Evolutionary conservation across 2,888 invertebrate genomes (phyloP).

Genomic region (Mythimna loreyi): DNA sequence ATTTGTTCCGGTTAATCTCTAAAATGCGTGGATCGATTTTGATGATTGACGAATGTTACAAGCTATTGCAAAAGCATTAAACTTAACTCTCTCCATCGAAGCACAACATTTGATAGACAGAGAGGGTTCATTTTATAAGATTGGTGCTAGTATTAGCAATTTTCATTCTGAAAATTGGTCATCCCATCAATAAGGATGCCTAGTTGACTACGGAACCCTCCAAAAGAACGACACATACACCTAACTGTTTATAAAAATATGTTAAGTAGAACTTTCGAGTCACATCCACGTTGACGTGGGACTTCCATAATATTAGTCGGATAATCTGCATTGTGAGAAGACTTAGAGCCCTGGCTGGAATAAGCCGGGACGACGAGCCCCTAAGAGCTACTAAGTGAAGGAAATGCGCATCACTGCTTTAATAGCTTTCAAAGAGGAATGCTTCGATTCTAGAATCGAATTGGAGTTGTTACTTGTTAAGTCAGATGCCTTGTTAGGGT

Average conservation of each 20-base stretch:
- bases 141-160: no score
- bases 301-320: constrained; percentile 67
- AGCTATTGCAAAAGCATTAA: no score
- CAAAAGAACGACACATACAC: not conserved
- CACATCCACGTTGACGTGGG: constrained; percentile 63
- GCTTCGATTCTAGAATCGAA: constrained; percentile 48
- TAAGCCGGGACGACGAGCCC: constrained; percentile 61
- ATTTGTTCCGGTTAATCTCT: no score
- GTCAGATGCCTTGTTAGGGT: not conserved
- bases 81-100: no score
- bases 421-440: constrained; percentile 58
- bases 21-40: no score
- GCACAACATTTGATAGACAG: no score
- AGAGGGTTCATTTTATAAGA: no score
- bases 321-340: constrained; percentile 70
- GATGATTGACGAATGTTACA: no score
- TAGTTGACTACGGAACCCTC: no score
- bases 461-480: constrained; percentile 3
- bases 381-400: constrained; percentile 64
- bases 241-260: constrained; percentile 48
- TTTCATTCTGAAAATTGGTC: no score
- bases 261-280: constrained; percentile 55
- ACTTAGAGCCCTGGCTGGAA: constrained; percentile 62
- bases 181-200: no score
- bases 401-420: constrained; percentile 59